Base-by-base conservation (phyloP, 2,797 vertebrate species). In the Labroides dimidiatus region DNA sequence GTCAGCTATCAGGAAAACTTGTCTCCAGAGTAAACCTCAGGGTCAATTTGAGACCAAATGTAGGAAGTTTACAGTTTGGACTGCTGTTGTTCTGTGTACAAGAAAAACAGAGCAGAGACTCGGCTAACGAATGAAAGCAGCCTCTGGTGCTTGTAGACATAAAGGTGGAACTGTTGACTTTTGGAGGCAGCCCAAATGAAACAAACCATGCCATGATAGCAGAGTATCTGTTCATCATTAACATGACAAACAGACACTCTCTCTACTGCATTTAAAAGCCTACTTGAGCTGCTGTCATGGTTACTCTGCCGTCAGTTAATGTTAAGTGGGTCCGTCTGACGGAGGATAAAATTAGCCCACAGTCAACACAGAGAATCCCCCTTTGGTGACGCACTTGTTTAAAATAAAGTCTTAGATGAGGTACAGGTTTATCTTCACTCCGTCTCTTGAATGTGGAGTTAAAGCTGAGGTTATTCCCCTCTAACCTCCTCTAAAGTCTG, bases 401-500 rank as follows among this genome's bases (percentile, higher is more conserved):
- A 13, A 27, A 64, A 49, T 48, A 16, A 47, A 33, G 3, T 10
- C 23, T 54, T 56, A 27, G 44, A 60, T 9, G 51, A 73, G 20
- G 55, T n/a, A 69, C 19, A 41, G 33, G 10, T 53, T 36, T 47
- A 2, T 13, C 60, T 19, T 37, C 30, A 23, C 27, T 2, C 6
- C 67, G 43, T 44, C 69, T 58, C n/a, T 63, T 43, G 27, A 49
- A 19, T 45, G 50, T 53, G 50, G 19, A 12, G 44, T 47, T 39
- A n/a, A 64, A 78, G 51, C 16, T 16, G 10, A 52, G 27, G 63
- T 51, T 68, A 47, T 60, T 70, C 13, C 47, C 43, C 41, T 78
- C 13, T 8, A 39, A 65, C 69, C 65, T 72, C 58, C 52, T 77
- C 65, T 44, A 74, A 79, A 72, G 65, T 70, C 50, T 20, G 75